Evolutionary conservation across 2,113 vertebrate genomes (phyloP).

Genomic region (Lycocorax pyrrhopterus): DNA sequence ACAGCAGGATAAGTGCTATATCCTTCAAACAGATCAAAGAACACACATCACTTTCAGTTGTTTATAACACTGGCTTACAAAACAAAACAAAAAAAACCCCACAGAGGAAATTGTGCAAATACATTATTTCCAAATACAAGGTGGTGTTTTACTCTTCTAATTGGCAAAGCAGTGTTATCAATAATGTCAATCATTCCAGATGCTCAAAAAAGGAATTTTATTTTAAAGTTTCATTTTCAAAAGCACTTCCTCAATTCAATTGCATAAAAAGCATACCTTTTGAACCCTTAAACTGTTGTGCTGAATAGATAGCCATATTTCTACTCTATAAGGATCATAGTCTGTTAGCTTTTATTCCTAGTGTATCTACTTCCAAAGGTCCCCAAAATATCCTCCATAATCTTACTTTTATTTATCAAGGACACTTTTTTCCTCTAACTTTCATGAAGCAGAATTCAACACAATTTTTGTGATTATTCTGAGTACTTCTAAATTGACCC

Average conservation of each 20-base stretch:
- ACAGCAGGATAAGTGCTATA: constrained; percentile 23
- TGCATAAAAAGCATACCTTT: neutral
- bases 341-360: constrained; percentile 53
- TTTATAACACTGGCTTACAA: neutral
- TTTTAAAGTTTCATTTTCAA: neutral
- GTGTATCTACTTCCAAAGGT: neutral
- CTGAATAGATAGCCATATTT: constrained; percentile 35
- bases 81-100: neutral
- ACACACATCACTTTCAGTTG: constrained; percentile 14
- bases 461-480: neutral
- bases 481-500: neutral
- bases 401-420: constrained; percentile 12
- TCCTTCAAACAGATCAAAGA: neutral
- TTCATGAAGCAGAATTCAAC: neutral
- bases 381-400: neutral
- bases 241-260: neutral
- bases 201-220: neutral
- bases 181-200: neutral
- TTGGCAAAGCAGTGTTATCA: neutral
- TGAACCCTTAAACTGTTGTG: constrained; percentile 48
- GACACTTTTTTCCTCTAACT: neutral
- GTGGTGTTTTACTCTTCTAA: neutral
- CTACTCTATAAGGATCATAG: neutral
- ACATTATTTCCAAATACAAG: constrained; percentile 1
- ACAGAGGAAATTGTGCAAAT: neutral